These are phyloP conservation scores for Sinotaia quadrata DNA, from an alignment of 2,888 invertebrate genomes.

Conservation along the genomic window DNA sequence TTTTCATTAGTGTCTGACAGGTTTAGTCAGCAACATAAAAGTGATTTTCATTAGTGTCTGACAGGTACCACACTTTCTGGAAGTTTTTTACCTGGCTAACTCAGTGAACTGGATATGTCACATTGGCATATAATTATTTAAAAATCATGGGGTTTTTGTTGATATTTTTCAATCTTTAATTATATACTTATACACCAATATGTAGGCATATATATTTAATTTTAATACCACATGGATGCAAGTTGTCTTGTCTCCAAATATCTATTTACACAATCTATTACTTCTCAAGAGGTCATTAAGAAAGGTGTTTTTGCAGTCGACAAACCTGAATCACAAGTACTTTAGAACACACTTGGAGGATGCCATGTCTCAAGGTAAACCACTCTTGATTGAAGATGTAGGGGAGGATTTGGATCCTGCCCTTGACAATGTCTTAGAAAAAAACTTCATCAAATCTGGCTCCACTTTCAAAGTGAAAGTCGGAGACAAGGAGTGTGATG, in stretches of 20 bases:
- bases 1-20: no score
- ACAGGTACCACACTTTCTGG: no score
- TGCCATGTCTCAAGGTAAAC: conserved; percentile 83
- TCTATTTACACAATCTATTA: no score
- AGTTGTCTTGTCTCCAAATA: neutral
- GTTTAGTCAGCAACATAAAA: no score
- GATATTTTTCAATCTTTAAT: no score
- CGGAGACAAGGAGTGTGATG: conserved; percentile 90
- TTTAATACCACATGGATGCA: neutral
- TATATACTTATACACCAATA: no score
- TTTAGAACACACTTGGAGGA: conserved; percentile 88
- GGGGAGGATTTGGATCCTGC: conserved; percentile 89
- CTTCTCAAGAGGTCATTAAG: neutral
- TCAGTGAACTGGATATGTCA: no score
- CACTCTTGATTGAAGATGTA: conserved; percentile 88
- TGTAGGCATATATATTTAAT: no score
- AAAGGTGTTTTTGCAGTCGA: conserved; percentile 57
- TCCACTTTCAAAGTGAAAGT: conserved; percentile 85
- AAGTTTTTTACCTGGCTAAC: no score
- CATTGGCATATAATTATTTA: no score
- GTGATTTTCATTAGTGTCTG: no score
- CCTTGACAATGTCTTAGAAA: conserved; percentile 88
- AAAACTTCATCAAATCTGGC: conserved; percentile 88
- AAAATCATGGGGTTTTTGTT: no score
- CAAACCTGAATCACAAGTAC: conserved; percentile 76